Base-by-base conservation (phyloP, 2,888 invertebrate genomes). In the Cotesia congregata region DNA sequence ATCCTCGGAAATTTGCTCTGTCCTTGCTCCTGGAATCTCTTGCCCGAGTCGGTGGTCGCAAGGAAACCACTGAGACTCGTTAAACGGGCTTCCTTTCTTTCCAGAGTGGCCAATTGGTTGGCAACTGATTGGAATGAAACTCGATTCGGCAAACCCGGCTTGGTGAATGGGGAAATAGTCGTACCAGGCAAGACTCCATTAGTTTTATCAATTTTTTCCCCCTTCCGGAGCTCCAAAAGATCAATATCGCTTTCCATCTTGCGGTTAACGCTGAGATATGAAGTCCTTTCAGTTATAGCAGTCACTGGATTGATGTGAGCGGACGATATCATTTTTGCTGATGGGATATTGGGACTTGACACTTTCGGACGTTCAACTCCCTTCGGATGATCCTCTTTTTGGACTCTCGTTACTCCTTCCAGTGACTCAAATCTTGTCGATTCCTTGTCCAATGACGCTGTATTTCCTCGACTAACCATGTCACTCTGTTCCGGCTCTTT, bases 401-500 rank as follows among this genome's bases (percentile, higher is more conserved):
- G 50, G 59, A 67, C 62, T 68, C 77, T 61, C 60, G 74, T 59
- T 61, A 61, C 77, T 38, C 71, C 71, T 39, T 71, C 59, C 62
- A 72, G 72, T 68, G 50, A 40, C 17, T 69, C 50, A n/a, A 64
- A 72, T 62, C 39, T 73, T 62, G 76, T 78, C 74, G 75, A 61
- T 60, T 41, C 50, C 59, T 76, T 68, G 77, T 72, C 65, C 67
- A 72, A 76, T 73, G 72, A 76, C 59, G 59, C 72, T 68, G 68
- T 68, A 76, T 78, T 81, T 71, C 79, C 84, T 62, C 81, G 82
- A 68, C 77, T 69, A 68, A 78, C 81, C 77, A 79, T 64, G 68
- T 77, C 78, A 74, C 67, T 79, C 84, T 82, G 81, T 70, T 77
- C 77, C 71, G 83, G 78, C 61, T 81, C 79, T 75, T 79, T 77